Conservation (phyloP, 2,797 vertebrate genomes). For the Fratercula arctica region DNA sequence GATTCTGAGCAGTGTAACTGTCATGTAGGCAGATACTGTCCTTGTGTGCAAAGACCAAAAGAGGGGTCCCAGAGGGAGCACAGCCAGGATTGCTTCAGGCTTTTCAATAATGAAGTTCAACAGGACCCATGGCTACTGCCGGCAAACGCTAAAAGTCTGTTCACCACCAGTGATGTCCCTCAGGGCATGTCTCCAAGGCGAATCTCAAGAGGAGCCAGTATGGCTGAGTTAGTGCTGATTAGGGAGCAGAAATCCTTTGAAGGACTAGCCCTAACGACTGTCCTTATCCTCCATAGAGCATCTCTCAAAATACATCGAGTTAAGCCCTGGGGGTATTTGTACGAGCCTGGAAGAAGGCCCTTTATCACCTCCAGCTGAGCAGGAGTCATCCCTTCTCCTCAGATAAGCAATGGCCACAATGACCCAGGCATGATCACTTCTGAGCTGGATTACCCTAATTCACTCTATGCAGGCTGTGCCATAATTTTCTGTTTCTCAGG, state of each 20-base stretch:
- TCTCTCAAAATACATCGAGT: background rate
- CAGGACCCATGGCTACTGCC: background rate
- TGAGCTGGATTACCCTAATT: conserved; percentile 1
- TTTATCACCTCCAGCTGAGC: conserved; percentile 43
- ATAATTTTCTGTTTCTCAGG: background rate
- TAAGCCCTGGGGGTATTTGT: background rate
- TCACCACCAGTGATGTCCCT: background rate
- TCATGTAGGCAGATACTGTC: background rate
- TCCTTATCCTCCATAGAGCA: conserved; percentile 23
- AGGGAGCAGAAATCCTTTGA: conserved; percentile 29
- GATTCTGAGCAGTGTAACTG: background rate
- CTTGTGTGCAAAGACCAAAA: background rate
- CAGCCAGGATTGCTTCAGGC: background rate
- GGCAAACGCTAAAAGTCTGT: background rate
- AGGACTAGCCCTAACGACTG: background rate
- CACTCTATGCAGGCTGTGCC: background rate
- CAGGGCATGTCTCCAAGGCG: background rate
- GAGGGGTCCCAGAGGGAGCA: background rate
- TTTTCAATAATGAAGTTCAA: background rate
- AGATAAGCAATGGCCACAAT: conserved; percentile 51
- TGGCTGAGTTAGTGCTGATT: conserved; percentile 41
- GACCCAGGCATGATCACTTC: conserved; percentile 1
- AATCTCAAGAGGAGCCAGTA: background rate
- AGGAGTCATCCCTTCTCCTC: background rate
- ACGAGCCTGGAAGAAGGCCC: background rate